Percentiles rank a stretch among this genome's conserved stretches.
These are phyloP conservation scores for Pseudomyrmex dendroicus DNA, from an alignment of 1,140 invertebrate species.

Conservation along the genomic window DNA sequence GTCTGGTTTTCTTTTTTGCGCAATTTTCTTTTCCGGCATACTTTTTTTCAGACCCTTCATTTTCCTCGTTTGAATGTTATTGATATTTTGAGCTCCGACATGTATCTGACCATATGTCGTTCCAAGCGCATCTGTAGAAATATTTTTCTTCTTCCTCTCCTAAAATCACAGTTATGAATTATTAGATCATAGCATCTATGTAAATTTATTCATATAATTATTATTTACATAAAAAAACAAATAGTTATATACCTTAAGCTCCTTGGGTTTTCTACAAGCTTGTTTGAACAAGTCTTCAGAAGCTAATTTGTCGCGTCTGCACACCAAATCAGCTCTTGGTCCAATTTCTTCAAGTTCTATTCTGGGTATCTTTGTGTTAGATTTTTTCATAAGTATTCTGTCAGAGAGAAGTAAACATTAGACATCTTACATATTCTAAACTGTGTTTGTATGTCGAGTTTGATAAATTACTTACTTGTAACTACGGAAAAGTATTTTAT, in stretches of 20 bases:
- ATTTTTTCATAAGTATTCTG: slow-evolving; percentile 96
- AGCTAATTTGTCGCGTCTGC: slow-evolving; percentile 95
- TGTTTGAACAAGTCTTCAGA: slow-evolving; percentile 96
- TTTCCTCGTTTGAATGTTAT: slow-evolving; percentile 95
- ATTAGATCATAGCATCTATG: neutral
- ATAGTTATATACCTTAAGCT: slow-evolving; percentile 88
- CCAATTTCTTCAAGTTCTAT: slow-evolving; percentile 98
- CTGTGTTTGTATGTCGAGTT: neutral
- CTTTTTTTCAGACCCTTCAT: slow-evolving; percentile 96
- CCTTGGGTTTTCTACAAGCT: slow-evolving; percentile 93
- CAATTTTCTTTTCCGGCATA: slow-evolving; percentile 88
- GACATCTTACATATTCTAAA: slow-evolving; percentile 21
- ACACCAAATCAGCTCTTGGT: slow-evolving; percentile 94
- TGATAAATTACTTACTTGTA: slow-evolving; percentile 88
- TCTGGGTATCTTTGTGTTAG: slow-evolving; percentile 93
- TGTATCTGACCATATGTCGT: slow-evolving; percentile 96
- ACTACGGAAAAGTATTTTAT: slow-evolving; percentile 93
- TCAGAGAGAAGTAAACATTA: slow-evolving; percentile 54
- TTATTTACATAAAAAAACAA: slow-evolving; percentile 12
- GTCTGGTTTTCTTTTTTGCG: slow-evolving; percentile 86
- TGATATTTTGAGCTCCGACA: slow-evolving; percentile 95
- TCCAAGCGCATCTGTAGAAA: slow-evolving; percentile 94
- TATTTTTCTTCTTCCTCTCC: slow-evolving; percentile 96
- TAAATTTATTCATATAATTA: neutral
- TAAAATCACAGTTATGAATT: slow-evolving; percentile 49